Evolutionary conservation across 2,113 vertebrate genomes (phyloP), one percentile per base, ranked within the genome.

Genomic region (Noctilio leporinus): DNA sequence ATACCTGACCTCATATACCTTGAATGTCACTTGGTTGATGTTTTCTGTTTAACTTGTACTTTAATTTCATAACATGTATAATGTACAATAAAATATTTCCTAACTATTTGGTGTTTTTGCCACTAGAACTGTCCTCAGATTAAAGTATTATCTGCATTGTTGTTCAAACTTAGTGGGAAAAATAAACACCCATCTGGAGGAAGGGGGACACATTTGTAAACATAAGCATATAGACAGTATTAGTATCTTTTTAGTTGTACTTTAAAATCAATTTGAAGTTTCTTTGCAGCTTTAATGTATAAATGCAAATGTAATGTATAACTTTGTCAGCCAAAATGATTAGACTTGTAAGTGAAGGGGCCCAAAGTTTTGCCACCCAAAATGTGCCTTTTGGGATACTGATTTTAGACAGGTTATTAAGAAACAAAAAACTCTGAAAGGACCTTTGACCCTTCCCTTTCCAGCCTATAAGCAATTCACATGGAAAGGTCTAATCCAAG

Each of bases 281-380:
- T 91, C 84, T 80, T 92, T 64, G 35, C 93, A 84, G n/a, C 33
- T 87, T 94, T 43, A 96, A 62, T 62, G 11, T 62, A 15, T 30
- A 62, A 62, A 62, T 30, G 59, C 77, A 14, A 89, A 47, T 80
- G 4, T 62, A 75, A 65, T 65, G 70, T 76, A 26, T 88, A 86
- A 17, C 26, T 28, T 22, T 91, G 49, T 92, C 87, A 65, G 59
- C 70, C 85, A 53, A 89, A 72, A 51, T 96, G 19, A 96, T 98
- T 97, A 98, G 89, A 82, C 92, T 98, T 98, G 91, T 95, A 97
- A 97, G 55, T 45, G 38, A 82, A 82, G 10, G 28, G 17, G 55
- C 30, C 3, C 78, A 45, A 45, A 82, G 55, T 62, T 82, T n/a
- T 33, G 38, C 55, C 38, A 81, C 38, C 78, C 78, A 82, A 62